Conservation (phyloP, 2,888 invertebrate genomes). For the Gymnocheta viridis region DNA sequence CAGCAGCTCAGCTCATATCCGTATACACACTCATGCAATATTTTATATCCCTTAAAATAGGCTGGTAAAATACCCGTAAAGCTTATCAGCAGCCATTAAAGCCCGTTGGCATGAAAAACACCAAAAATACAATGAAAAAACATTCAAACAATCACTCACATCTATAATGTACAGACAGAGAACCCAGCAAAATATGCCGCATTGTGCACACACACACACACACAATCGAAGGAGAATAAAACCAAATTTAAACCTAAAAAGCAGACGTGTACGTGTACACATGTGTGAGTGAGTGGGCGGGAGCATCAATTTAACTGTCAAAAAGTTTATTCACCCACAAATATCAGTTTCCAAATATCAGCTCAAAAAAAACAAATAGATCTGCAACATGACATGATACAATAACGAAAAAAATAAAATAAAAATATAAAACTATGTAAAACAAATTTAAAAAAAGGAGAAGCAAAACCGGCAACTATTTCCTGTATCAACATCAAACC, state of each 20-base stretch:
- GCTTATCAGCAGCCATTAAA: constrained; percentile 71
- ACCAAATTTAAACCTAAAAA: constrained; percentile 15
- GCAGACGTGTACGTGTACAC: constrained; percentile 3
- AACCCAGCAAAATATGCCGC: constrained; percentile 51
- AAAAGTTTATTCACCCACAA: constrained; percentile 74
- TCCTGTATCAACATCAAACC: constrained; percentile 54
- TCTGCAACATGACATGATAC: constrained; percentile 58
- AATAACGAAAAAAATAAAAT: constrained; percentile 22
- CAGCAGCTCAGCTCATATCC: not conserved
- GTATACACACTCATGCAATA: not conserved
- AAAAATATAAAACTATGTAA: constrained; percentile 35
- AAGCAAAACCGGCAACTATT: constrained; percentile 51
- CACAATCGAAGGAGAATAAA: not conserved
- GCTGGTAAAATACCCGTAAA: constrained; percentile 70
- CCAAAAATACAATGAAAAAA: not conserved
- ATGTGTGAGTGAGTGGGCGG: constrained; percentile 35
- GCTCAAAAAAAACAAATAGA: constrained; percentile 41
- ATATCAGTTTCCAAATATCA: constrained; percentile 59
- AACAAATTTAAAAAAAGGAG: constrained; percentile 10
- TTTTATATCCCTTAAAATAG: constrained; percentile 65
- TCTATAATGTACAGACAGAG: constrained; percentile 23
- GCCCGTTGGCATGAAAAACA: constrained; percentile 67
- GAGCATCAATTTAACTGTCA: constrained; percentile 73
- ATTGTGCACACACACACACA: constrained; percentile 9
- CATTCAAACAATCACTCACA: constrained; percentile 60